Base-by-base conservation (phyloP, 37 sponge, comb jelly and placozoan genomes). In the Lycopodina hypogea region DNA sequence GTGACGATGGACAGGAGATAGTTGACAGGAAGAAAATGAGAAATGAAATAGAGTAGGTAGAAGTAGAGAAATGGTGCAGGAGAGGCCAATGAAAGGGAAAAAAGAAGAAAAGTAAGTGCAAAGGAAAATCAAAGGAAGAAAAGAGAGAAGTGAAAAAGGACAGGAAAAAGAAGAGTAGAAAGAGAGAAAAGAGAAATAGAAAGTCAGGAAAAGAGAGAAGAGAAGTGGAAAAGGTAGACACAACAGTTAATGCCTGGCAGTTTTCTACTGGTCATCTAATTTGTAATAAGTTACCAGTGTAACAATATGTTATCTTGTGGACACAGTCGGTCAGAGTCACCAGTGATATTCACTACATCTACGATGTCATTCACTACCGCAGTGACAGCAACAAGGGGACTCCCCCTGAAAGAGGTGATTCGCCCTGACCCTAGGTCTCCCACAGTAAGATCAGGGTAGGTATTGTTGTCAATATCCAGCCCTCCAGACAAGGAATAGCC, bases 401-500 rank as follows among this genome's bases (percentile, higher is more conserved):
- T 71, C 7, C 50, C 36, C 37, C 85, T 32, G 15, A 78, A 33
- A 7, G 78, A 35, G 24, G 56, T 77, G 41, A 84, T 72, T 1
- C 48, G 66, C n/a, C 17, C 22, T 12, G 72, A 71, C 2, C 59
- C 32, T 29, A 84, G 62, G 37, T 76, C 85, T 0, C 85, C 78
- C 69, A 84, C 55, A 4, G 71, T 71, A 21, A 84, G 37, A 71
- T 84, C 85, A 66, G 87, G 79, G 60, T 86, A 90, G 26, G 79
- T 69, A 60, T 90, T 90, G 71, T 62, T 45, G 35, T 90, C 91
- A 86, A 90, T 50, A 35, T 90, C 87, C 21, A 74, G 34, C 23
- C 75, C 76, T 12, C 87, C 87, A 52, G 79, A 74, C 0, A 90
- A 58, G 1, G 78, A 52, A 60, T 75, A 90, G 21, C 91, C 91